Evolutionary conservation across 2,113 vertebrate genomes (phyloP), one percentile per base, ranked within the genome.

Genomic region (Scomber colias): DNA sequence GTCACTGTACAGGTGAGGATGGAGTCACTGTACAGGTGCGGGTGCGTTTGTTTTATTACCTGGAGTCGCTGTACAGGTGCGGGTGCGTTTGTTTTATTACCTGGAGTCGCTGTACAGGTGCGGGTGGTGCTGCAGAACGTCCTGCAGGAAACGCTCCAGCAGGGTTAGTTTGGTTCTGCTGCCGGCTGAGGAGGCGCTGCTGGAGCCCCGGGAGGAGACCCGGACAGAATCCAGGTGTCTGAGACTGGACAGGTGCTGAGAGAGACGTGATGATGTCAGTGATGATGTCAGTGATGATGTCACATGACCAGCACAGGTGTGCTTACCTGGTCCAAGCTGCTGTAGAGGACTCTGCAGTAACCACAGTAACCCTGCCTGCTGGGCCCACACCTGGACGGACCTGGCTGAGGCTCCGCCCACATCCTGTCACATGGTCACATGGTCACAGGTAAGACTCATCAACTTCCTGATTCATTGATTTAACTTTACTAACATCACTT

Each of bases 131-230:
- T 91, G 91, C 30, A 97, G 84, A 27, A 99, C 97, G 44, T 99
- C 98, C 77, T 97, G 94, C 63, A 99, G 92, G 85, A 99, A 99
- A 71, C 97, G 96, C 4, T 98, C 97, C 95, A 99, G 94, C 80
- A 99, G 63, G 48, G 93, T 96, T 24, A 75, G 75, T 13, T 70
- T 91, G 68, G 90, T 87, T 35, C 81, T 77, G 54, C 84, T 75
- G 21, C 78, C 90, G 51, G 94, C 89, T 12, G 90, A 88, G 66
- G 86, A 68, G 21, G 15, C 81, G 40, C 91, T 78, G 54, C 85
- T 65, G 40, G 89, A 81, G 17, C 81, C 91, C 76, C 87, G 92
- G 80, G 95, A 94, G 11, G 91, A 91, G 30, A 91, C 89, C 19
- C 88, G 90, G 17, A 96, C 95, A 65, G 96, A 90, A 49, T 94